phyloP scores from a whole-genome alignment of 2,888 invertebrate genomes.

The Stenichneumon culpator region DNA sequence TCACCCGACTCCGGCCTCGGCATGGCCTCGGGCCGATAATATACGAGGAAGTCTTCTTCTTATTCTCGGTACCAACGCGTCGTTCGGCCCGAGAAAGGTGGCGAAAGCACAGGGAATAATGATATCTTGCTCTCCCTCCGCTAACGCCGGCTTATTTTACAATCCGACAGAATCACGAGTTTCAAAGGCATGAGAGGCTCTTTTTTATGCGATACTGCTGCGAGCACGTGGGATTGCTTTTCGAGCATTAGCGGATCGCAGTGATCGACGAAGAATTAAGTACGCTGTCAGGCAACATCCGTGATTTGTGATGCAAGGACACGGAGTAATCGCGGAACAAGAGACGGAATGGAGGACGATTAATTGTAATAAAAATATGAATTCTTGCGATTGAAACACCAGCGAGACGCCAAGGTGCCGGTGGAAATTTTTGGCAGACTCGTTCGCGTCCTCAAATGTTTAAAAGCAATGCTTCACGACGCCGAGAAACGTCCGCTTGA shows the following conservation, averaged over 20 bases:
- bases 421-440: background rate
- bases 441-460: background rate
- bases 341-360: background rate
- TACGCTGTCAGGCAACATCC: background rate
- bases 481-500: background rate
- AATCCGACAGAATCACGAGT: conserved; percentile 50
- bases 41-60: conserved; percentile 64
- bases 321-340: background rate
- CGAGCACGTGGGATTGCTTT: conserved; percentile 1
- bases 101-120: conserved; percentile 60
- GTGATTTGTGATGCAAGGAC: background rate
- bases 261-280: background rate
- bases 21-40: conserved; percentile 70
- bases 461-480: background rate
- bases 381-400: background rate
- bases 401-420: background rate
- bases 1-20: conserved; percentile 57
- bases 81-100: conserved; percentile 44
- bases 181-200: conserved; percentile 40
- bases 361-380: background rate
- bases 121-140: conserved; percentile 27
- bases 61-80: conserved; percentile 49
- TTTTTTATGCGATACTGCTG: conserved; percentile 2
- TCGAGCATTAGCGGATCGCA: background rate
- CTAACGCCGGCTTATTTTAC: conserved; percentile 62